Base-by-base conservation (phyloP, 2,888 invertebrate species). In the Drosophila percnosoma region DNA sequence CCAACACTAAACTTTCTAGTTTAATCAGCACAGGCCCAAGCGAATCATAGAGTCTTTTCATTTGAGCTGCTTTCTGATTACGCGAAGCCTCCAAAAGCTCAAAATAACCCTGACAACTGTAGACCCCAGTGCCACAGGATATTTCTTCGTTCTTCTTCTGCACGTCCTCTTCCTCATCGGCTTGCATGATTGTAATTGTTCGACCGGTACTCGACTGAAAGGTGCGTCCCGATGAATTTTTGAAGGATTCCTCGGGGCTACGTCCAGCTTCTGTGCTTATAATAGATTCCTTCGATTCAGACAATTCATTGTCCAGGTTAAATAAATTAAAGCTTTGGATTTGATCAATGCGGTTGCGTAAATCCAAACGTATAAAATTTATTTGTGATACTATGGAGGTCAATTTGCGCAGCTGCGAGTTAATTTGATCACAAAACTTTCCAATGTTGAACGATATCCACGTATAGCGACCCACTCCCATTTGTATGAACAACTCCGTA, bases 381-480 rank as follows among this genome's bases (percentile, higher is more conserved):
- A 97, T 94, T 91, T 97, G 96, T 18, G 94, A 94, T 54, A 96
- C 95, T 13, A 96, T 94, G 0, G 96, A 96, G 73, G 94, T 94
- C 6, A 97, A 91, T 62, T 93, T 93, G 31, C 95, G 94, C 75
- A 95, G 95, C 11, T 95, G 91, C 34, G 94, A 93, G 58, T 94
- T 93, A 79, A 96, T 95, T 55, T 94, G 94, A 0, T 93, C 91
- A 4, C 95, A 94, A 91, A 96, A 98, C 71, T 97, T 96, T 21
- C 94, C 93, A 51, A 98, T 97, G 33, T 96, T 96, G 18, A 98
- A 94, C 0, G 97, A 97, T 73, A 96, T 96, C 98, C 98, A 98
- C 52, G 96, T 97, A 65, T 97, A 95, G 34, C 98, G 94, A 4
- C 96, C 96, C 0, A 97, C 93, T 0, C 98, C 98, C 4, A 97